Base-by-base conservation (phyloP, 2,113 vertebrate genomes). In the Motacilla tschutschensis region DNA sequence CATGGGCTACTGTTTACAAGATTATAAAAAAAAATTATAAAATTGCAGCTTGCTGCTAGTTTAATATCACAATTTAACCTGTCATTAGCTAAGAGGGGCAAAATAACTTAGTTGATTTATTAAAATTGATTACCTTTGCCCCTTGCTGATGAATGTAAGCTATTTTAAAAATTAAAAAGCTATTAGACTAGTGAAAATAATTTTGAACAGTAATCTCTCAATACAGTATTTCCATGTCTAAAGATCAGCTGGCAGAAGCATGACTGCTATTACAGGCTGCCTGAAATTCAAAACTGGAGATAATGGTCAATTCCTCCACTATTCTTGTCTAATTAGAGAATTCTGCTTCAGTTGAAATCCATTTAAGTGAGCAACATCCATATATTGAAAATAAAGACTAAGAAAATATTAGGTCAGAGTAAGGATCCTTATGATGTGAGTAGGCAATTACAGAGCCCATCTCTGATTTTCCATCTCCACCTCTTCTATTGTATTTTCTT, bases 181-280 rank as follows among this genome's bases (percentile, higher is more conserved):
- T 90, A 94, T 95, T 95, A 95, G 72, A 75, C 80, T 88, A 93
- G 87, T 88, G 93, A 95, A 96, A 95, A 95, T 91, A 85, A 67
- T 94, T 95, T 81, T 88, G 75, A 92, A 92, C 78, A 93, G 92
- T 91, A 72, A 93, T 88, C 75, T 87, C 78, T 90, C n/a, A 35
- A 92, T 92, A 83, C 79, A 95, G 73, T 94, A 81, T 93, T 93
- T 96, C 73, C 63, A 71, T 59, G 70, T 82, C 94, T 91, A 95
- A 96, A 93, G 63, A 78, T 31, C 69, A 94, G 91, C 87, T 80
- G 44, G 70, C 83, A 94, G 93, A 93, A 93, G 80, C 92, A 89
- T 62, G 59, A 90, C 46, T 85, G 87, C 60, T 93, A 87, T 94
- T 41, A 77, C 14, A 79, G 86, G 38, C 93, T 88, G 88, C 78